These are phyloP conservation scores for Perithous albicinctus DNA, from an alignment of 2,888 invertebrate species.

Conservation along the genomic window DNA sequence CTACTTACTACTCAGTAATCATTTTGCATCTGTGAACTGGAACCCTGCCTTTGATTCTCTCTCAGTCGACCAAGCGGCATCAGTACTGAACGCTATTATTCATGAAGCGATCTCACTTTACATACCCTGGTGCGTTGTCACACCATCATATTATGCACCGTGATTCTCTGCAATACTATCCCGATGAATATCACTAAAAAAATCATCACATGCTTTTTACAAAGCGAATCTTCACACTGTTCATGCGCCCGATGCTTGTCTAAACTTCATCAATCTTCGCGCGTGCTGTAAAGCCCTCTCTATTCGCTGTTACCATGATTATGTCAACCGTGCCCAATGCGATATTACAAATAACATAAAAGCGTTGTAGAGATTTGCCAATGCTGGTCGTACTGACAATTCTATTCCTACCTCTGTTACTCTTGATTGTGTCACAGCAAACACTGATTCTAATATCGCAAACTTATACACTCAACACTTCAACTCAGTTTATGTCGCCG, in stretches of 20 bases:
- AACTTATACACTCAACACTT: neutral
- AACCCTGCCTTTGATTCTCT: too few species aligned
- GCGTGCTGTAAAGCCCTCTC: neutral
- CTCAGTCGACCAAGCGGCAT: too few species aligned
- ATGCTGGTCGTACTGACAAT: neutral
- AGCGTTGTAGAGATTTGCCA: neutral
- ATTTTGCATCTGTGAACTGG: too few species aligned
- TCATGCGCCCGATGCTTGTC: neutral
- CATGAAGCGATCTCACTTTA: too few species aligned
- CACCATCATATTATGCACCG: too few species aligned
- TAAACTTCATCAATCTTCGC: neutral
- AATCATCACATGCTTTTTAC: neutral
- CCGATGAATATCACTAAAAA: neutral
- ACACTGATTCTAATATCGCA: neutral
- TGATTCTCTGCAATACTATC: neutral
- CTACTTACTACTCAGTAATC: neutral
- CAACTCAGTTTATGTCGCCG: neutral
- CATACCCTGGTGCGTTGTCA: too few species aligned
- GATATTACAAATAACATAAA: too few species aligned
- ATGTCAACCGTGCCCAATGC: too few species aligned
- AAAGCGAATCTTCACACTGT: neutral
- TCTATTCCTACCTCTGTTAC: neutral
- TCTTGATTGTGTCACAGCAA: neutral
- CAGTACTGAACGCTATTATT: too few species aligned
- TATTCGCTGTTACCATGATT: neutral